Percentiles rank a stretch among this genome's conserved stretches.
Evolutionary conservation across 2,797 vertebrate genomes (phyloP).

Genomic region (Neosalanx taihuensis): DNA sequence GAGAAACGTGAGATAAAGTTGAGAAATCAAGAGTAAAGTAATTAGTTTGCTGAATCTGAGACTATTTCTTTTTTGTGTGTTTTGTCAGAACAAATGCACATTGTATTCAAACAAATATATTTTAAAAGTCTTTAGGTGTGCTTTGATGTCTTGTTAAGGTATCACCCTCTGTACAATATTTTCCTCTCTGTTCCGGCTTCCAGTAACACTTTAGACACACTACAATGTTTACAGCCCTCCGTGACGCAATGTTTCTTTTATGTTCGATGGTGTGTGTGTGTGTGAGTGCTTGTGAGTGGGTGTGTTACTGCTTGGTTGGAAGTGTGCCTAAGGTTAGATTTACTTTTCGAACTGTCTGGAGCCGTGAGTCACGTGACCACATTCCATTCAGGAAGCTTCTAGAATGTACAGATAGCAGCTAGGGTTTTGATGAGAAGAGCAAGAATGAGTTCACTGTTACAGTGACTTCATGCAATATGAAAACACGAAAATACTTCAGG

Average conservation of each 20-base stretch:
- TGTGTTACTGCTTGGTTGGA: background rate
- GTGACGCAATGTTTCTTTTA: background rate
- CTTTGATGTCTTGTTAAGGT: too few species aligned
- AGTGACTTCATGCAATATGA: background rate
- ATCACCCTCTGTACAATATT: too few species aligned
- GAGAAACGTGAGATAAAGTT: background rate
- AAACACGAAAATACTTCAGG: conserved; percentile 36
- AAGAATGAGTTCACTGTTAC: conserved; percentile 29
- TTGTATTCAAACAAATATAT: background rate
- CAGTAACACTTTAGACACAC: background rate
- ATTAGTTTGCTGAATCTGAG: too few species aligned
- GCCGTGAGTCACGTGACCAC: conserved; percentile 19
- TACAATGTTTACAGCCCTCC: background rate
- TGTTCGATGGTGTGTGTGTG: conserved; percentile 16
- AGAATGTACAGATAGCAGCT: conserved; percentile 37
- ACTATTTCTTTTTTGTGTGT: too few species aligned
- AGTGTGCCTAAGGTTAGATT: background rate
- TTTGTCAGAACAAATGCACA: background rate
- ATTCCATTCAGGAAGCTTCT: conserved; percentile 19
- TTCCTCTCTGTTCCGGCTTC: too few species aligned
- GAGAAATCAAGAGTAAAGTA: too few species aligned
- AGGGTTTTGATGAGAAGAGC: conserved; percentile 15
- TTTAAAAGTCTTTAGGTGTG: background rate
- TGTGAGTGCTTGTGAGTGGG: conserved; percentile 2
- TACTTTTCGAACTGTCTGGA: conserved; percentile 5